Evolutionary conservation across 1,140 invertebrate genomes (phyloP).

Genomic region (Cepaea nemoralis): DNA sequence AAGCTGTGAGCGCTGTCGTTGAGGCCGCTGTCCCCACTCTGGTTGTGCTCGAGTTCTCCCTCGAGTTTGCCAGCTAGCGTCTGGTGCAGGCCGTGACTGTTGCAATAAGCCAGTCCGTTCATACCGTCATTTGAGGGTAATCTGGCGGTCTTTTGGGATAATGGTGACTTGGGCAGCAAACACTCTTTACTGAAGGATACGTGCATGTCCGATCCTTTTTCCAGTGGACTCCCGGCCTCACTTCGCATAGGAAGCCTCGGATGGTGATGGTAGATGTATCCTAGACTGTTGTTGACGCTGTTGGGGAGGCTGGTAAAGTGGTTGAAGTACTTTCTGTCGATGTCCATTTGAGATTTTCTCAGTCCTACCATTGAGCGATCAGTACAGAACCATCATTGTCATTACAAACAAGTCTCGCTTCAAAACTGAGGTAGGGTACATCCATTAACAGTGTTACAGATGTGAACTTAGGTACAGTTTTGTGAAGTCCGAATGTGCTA

Average conservation of each 20-base stretch:
- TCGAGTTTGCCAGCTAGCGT: neutral
- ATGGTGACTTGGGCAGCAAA: too few species aligned
- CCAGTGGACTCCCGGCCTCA: neutral
- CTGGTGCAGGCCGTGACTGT: neutral
- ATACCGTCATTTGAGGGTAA: too few species aligned
- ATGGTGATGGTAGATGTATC: neutral
- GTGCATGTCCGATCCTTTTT: neutral
- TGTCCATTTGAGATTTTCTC: neutral
- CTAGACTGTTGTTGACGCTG: neutral
- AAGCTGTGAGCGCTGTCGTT: constrained; percentile 35
- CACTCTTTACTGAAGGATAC: neutral
- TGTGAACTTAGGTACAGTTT: too few species aligned
- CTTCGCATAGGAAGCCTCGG: neutral
- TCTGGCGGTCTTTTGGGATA: too few species aligned
- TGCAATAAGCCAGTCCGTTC: neutral
- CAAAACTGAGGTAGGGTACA: too few species aligned
- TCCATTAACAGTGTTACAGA: too few species aligned
- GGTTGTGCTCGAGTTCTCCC: neutral
- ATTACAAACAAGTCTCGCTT: too few species aligned
- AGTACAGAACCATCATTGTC: neutral
- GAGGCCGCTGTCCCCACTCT: constrained; percentile 25
- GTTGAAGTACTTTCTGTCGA: neutral
- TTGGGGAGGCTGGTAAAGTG: neutral
- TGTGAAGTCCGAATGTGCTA: too few species aligned
- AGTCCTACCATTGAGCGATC: neutral